Evolutionary conservation across 2,888 invertebrate species (phyloP).

Genomic region (Drosophila conformis): DNA sequence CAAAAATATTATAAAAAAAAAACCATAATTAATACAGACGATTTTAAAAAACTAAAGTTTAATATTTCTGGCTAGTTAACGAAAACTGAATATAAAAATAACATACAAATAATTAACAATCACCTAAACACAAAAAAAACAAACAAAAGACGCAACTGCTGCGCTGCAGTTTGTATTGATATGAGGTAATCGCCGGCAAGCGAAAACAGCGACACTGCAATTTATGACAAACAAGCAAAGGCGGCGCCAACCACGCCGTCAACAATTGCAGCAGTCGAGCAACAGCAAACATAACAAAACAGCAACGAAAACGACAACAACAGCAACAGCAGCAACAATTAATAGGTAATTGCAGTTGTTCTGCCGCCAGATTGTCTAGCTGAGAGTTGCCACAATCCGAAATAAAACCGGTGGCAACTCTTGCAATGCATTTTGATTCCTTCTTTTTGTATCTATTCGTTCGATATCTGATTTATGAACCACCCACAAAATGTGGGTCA

Average conservation of each 20-base stretch:
- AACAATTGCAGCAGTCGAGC: conserved; percentile 53
- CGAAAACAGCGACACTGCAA: conserved; percentile 53
- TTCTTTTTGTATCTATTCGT: conserved; percentile 45
- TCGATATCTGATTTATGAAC: conserved; percentile 51
- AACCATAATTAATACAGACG: neutral
- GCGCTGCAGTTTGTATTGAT: conserved; percentile 57
- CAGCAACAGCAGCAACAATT: conserved; percentile 58
- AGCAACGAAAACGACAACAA: conserved; percentile 31
- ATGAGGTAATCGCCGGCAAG: conserved; percentile 55
- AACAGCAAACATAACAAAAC: conserved; percentile 22
- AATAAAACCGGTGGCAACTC: conserved; percentile 38
- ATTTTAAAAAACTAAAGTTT: neutral
- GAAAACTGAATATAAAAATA: conserved; percentile 12
- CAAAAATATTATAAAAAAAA: conserved; percentile 1
- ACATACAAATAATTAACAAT: conserved; percentile 25
- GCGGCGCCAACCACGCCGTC: conserved; percentile 57
- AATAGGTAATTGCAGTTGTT: conserved; percentile 72
- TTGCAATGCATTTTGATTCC: conserved; percentile 64
- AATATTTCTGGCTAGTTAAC: neutral
- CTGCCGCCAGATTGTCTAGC: conserved; percentile 53
- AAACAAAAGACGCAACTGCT: conserved; percentile 40
- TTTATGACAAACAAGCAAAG: conserved; percentile 68
- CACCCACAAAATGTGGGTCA: conserved; percentile 64
- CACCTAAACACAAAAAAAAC: conserved; percentile 40
- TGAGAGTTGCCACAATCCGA: conserved; percentile 55